Conservation (phyloP, 2,113 vertebrate genomes). For the Holacanthus passer region DNA sequence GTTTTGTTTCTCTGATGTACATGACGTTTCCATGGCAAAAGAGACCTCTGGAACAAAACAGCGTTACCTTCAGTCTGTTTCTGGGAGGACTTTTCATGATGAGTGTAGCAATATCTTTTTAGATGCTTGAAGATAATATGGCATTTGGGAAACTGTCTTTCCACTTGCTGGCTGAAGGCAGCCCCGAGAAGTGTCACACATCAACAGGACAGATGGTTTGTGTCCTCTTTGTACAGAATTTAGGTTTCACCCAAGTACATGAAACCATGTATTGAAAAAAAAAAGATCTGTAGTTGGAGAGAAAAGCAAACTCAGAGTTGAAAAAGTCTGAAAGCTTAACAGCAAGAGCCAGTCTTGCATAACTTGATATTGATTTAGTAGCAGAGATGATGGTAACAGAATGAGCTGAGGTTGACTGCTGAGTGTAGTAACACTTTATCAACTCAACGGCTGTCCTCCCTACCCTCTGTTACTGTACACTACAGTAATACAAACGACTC, state of each 20-base stretch:
- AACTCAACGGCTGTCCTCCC: conserved; percentile 22
- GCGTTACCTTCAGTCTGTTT: background rate
- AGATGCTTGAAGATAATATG: background rate
- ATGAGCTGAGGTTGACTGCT: conserved; percentile 20
- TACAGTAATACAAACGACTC: conserved; percentile 31
- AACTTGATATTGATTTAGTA: background rate
- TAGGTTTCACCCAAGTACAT: background rate
- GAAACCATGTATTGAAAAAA: background rate
- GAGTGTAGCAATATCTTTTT: background rate
- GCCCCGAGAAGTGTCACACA: background rate
- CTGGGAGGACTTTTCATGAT: background rate
- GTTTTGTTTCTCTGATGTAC: background rate
- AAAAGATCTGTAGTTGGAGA: background rate
- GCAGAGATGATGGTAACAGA: background rate
- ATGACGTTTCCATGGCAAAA: background rate
- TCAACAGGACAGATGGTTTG: background rate
- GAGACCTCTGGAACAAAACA: background rate
- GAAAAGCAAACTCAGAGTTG: background rate
- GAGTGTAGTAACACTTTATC: conserved; percentile 31
- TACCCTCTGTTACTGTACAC: conserved; percentile 17
- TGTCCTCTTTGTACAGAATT: background rate
- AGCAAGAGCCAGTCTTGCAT: background rate
- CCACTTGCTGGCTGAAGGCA: background rate
- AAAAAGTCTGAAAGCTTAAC: background rate
- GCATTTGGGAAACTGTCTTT: background rate